Evolutionary conservation across 1,140 invertebrate genomes (phyloP), one percentile per base, ranked within the genome.

Genomic region (Drosophila aff.): DNA sequence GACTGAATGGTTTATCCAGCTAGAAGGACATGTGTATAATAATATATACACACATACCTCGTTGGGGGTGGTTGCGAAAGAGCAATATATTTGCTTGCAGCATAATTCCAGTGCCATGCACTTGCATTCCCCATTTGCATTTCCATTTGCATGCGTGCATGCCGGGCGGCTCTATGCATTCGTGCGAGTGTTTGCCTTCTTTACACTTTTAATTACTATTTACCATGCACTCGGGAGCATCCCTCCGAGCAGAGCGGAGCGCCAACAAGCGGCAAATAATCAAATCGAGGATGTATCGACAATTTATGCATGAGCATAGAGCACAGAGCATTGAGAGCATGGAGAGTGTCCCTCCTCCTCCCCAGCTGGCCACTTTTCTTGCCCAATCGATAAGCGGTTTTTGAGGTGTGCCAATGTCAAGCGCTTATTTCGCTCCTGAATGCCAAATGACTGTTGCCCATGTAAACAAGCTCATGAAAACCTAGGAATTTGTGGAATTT

Each of bases 161-260:
- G 26, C 26, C 21, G 16, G 26, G 40, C 23, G 6, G 23, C 21
- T 18, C 6, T 18, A 26, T 55, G 38, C 50, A 38, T 44, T 38
- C 40, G 63, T 64, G 61, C 47, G 16, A 79, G 69, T 90, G 80
- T 87, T 87, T 89, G 81, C 84, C 71, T 87, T 81, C 81, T 72
- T 89, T 89, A 75, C 84, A 89, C 86, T 89, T 89, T 89, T 90
- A 89, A 89, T 89, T 89, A 89, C 84, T 89, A 84, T 89, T 89
- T 89, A 81, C 84, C 63, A 79, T 68, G 84, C 84, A 84, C 85
- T 86, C 82, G 66, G n/a, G 49, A 81, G 82, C 76, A 58, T 38
- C 79, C 66, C 79, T 78, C 50, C 43, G 36, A 75, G 61, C 60
- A 65, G 36, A 72, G 61, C 60, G 65, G 50, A 21, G 65, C 40